Evolutionary conservation across 1,140 invertebrate species (phyloP), one percentile per base, ranked within the genome.

Genomic region (Drosophila varians): DNA sequence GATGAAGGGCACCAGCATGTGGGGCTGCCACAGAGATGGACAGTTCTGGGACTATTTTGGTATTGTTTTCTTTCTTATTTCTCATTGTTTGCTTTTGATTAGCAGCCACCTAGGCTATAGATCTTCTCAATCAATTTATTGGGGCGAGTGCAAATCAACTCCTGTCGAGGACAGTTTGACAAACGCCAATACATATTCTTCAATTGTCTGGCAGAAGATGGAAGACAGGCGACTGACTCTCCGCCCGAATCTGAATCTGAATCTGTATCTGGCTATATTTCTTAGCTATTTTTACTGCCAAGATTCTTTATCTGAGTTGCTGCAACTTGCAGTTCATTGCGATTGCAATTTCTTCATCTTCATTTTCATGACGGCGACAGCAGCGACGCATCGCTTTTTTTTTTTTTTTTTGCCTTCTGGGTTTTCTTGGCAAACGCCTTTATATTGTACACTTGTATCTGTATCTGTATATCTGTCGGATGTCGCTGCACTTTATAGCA

Each of bases 401-500:
- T 34, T 40, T 23, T 42, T 38, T 6, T 42, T 36, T 40, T 16
- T 48, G 40, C 23, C 16, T 26, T 36, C 49, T 46, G 36, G 46
- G 62, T 76, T 87, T 87, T 87, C 83, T 87, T 87, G 82, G 82
- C 82, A 87, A 87, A 73, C 51, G 75, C 79, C 74, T 74, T 82
- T 84, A 78, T 74, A 78, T 77, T 73, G 74, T 42, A 56, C 57
- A 72, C 65, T 53, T 76, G 74, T 74, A 73, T 72, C 73, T 83
- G 61, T 48, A 48, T 53, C 23, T 42, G 46, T 58, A 47, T 70
- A 58, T 74, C 49, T 46, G 72, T 6, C 60, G 60, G 51, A 34
- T 70, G 47, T 45, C 40, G 58, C 47, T 62, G 71, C 66, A 76
- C 65, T 80, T 62, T 76, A 68, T 82, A 74, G 55, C 23, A 43